phyloP scores from a whole-genome alignment of 2,888 invertebrate species.

The Pelosia muscerda region DNA sequence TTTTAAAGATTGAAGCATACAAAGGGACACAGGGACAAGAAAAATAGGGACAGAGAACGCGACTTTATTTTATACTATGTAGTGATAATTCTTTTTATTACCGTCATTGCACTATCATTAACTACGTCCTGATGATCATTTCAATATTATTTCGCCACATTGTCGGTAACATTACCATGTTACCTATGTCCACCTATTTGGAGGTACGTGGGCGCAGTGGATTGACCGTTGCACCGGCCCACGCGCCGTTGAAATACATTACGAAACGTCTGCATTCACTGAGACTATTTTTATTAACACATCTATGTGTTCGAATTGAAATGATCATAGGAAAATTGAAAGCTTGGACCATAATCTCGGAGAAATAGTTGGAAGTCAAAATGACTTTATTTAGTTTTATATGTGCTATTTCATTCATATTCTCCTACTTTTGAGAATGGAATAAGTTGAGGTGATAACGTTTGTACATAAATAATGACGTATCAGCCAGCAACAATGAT shows the following conservation, averaged over 20 bases:
- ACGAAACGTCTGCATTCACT: slow-evolving; percentile 51
- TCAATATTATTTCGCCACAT: slow-evolving; percentile 23
- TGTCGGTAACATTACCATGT: slow-evolving; percentile 10
- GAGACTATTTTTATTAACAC: slow-evolving; percentile 47
- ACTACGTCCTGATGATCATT: slow-evolving; percentile 13
- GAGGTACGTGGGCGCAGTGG: slow-evolving; percentile 57
- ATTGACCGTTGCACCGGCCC: slow-evolving; percentile 57
- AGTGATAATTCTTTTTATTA: background rate
- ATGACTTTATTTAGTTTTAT: background rate
- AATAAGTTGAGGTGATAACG: background rate
- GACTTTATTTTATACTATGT: no score
- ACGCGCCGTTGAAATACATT: slow-evolving; percentile 54
- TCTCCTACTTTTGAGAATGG: background rate
- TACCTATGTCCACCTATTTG: slow-evolving; percentile 33
- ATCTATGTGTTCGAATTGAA: slow-evolving; percentile 30
- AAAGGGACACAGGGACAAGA: no score
- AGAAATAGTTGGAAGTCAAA: slow-evolving; percentile 8
- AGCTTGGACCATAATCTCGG: background rate
- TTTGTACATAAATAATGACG: background rate
- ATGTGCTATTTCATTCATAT: background rate
- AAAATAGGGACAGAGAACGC: no score
- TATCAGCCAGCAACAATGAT: background rate
- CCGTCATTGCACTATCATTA: background rate
- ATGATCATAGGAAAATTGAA: slow-evolving; percentile 21
- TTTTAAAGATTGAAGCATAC: no score